These are phyloP conservation scores for Metallyticus violacea DNA, from an alignment of 2,888 invertebrate species.

Conservation along the genomic window DNA sequence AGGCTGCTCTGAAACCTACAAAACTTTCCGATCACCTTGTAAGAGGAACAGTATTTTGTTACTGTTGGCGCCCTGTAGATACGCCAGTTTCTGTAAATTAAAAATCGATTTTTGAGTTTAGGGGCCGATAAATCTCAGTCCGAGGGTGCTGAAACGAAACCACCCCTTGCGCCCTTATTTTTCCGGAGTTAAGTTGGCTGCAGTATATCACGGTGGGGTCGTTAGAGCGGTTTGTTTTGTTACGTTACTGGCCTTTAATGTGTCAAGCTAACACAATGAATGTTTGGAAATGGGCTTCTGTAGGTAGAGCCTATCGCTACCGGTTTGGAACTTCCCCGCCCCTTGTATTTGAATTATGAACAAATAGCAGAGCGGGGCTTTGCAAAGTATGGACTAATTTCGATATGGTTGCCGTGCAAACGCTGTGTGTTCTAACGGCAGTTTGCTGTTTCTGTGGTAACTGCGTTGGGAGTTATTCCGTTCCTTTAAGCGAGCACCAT, in stretches of 20 bases:
- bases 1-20: too few relatives aligned
- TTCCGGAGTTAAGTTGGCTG: not conserved
- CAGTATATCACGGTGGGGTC: not conserved
- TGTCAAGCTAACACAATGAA: not conserved
- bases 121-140: not conserved
- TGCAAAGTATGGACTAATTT: not conserved
- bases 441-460: not conserved
- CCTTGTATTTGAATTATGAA: not conserved
- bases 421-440: not conserved
- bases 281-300: not conserved
- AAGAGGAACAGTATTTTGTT: too few relatives aligned
- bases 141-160: not conserved
- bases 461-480: too few relatives aligned
- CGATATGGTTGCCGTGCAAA: not conserved
- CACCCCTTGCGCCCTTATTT: not conserved
- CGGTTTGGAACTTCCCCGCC: too few relatives aligned
- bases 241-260: not conserved
- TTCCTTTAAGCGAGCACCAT: too few relatives aligned
- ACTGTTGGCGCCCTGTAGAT: not conserved
- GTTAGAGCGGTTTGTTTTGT: not conserved
- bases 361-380: not conserved
- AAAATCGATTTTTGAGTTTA: not conserved
- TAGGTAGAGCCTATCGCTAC: too few relatives aligned
- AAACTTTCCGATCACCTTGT: too few relatives aligned
- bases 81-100: not conserved